Percentiles rank a stretch among this genome's conserved stretches.
These are phyloP conservation scores for Cynodonichthys magdalenae DNA, from an alignment of 2,797 vertebrate species.

Conservation along the genomic window DNA sequence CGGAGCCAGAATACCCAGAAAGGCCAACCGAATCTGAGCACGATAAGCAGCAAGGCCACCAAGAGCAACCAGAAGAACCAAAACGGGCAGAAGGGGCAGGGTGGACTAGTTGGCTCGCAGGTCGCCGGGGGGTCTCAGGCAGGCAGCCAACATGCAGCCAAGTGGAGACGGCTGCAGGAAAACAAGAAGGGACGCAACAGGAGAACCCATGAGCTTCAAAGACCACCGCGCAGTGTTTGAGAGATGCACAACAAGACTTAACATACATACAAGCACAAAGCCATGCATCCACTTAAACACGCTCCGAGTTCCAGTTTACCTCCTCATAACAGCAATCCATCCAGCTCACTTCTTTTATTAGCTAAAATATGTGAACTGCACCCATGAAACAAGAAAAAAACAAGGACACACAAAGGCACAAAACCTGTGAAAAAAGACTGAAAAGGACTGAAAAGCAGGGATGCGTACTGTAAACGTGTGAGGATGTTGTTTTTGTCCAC, in stretches of 20 bases:
- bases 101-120: slow-evolving; percentile 78
- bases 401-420: slow-evolving; percentile 53
- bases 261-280: slow-evolving; percentile 68
- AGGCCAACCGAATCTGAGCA: slow-evolving; percentile 40
- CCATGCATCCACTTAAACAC: slow-evolving; percentile 58
- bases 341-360: slow-evolving; percentile 32
- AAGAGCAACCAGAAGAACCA: slow-evolving; percentile 68
- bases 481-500: slow-evolving; percentile 60
- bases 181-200: slow-evolving; percentile 98
- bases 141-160: slow-evolving; percentile 81
- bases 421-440: slow-evolving; percentile 61
- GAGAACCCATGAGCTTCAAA: slow-evolving; percentile 98
- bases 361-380: slow-evolving; percentile 36
- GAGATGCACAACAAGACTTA: slow-evolving; percentile 43
- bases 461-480: slow-evolving; percentile 65
- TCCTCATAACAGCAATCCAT: slow-evolving; percentile 36
- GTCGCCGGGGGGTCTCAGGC: slow-evolving; percentile 75
- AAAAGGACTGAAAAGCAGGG: slow-evolving; percentile 61
- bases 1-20: slow-evolving; percentile 57
- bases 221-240: slow-evolving; percentile 97
- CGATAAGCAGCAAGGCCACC: slow-evolving; percentile 42
- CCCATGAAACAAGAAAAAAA: slow-evolving; percentile 11
- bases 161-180: slow-evolving; percentile 98
- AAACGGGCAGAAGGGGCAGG: slow-evolving; percentile 80
- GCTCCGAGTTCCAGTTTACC: slow-evolving; percentile 52